These are phyloP conservation scores for Prionace glauca DNA, from an alignment of 2,797 vertebrate genomes.

Conservation along the genomic window DNA sequence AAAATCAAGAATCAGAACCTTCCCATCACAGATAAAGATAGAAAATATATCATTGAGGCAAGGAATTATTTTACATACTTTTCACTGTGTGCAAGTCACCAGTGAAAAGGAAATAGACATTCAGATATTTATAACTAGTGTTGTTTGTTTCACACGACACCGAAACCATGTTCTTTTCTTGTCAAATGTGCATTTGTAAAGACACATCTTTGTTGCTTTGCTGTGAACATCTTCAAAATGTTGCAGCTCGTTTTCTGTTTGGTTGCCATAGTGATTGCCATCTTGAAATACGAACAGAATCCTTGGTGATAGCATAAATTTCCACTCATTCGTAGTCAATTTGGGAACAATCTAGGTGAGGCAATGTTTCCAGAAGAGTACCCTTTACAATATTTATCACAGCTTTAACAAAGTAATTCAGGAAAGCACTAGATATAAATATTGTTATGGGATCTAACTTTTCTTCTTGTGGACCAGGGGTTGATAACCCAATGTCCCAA, in stretches of 20 bases:
- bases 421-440: neutral
- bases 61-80: neutral
- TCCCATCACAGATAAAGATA: neutral
- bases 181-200: neutral
- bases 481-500: too few relatives aligned
- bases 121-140: neutral
- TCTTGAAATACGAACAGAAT: neutral
- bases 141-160: neutral
- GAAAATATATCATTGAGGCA: neutral
- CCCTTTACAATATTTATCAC: neutral
- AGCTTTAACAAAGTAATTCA: neutral
- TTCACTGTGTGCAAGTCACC: too few relatives aligned
- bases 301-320: constrained; percentile 20
- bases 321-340: neutral
- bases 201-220: neutral
- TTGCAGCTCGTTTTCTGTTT: neutral
- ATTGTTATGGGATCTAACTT: neutral
- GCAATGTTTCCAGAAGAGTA: neutral
- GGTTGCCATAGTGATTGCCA: constrained; percentile 26
- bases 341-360: neutral
- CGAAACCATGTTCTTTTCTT: neutral
- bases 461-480: too few relatives aligned
- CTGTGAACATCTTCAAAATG: neutral
- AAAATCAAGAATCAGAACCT: neutral
- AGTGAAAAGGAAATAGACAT: neutral